Conservation (phyloP, 2,113 vertebrate species). For the Calyptommatus sinebrachiatus region DNA sequence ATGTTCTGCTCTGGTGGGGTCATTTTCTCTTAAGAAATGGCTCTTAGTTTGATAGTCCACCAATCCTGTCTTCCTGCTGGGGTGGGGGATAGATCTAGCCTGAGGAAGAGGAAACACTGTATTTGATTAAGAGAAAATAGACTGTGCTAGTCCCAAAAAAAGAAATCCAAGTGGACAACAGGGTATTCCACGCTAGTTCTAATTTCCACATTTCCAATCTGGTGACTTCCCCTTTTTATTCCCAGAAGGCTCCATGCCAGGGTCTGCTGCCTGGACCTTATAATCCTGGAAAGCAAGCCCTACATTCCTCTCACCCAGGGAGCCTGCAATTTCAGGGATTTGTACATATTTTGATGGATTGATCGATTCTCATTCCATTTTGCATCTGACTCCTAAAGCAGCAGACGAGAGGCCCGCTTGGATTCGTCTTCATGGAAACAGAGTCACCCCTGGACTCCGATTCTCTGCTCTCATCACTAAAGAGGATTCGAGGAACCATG, state of each 20-base stretch:
- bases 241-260: conserved; percentile 18
- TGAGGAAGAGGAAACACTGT: too few species aligned
- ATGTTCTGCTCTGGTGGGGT: not conserved
- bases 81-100: not conserved
- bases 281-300: not conserved
- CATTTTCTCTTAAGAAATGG: not conserved
- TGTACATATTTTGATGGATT: not conserved
- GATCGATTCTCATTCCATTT: too few species aligned
- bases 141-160: conserved; percentile 13
- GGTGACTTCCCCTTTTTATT: conserved; percentile 56
- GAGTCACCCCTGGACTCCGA: not conserved
- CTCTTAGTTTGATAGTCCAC: not conserved
- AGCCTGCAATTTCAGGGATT: conserved; percentile 37
- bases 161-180: conserved; percentile 21
- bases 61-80: not conserved
- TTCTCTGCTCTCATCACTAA: not conserved
- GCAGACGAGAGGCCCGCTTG: too few species aligned
- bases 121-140: not conserved
- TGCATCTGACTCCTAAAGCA: too few species aligned
- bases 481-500: not conserved
- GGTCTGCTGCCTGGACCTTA: too few species aligned
- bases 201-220: conserved; percentile 50
- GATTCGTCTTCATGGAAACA: not conserved
- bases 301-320: too few species aligned
- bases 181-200: conserved; percentile 25